A percentile compares a stretch with the other conserved stretches of the same genome.
phyloP scores from a whole-genome alignment of 1,140 invertebrate species.

The Euborellia annulipes region DNA sequence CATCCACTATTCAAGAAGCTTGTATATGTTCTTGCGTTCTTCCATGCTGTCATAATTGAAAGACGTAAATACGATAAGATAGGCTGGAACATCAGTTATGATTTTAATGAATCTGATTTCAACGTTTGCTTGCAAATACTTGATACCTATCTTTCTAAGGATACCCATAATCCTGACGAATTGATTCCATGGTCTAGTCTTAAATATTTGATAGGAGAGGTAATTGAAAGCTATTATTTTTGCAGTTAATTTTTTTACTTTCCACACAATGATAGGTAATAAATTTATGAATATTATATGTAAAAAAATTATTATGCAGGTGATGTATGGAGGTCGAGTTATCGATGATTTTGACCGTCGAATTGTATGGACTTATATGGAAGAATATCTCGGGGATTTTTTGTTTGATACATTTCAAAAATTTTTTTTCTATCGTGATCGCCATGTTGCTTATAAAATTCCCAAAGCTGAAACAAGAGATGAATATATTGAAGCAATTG shows the following conservation, averaged over 20 bases:
- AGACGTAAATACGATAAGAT: slow-evolving; percentile 82
- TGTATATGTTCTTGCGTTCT: slow-evolving; percentile 74
- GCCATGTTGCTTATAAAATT: slow-evolving; percentile 58
- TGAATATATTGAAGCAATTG: slow-evolving; percentile 53
- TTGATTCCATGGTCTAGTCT: slow-evolving; percentile 72
- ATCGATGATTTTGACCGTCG: slow-evolving; percentile 79
- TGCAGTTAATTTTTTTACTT: slow-evolving; percentile 1
- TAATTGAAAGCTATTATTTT: slow-evolving; percentile 22
- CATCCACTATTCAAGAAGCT: slow-evolving; percentile 60
- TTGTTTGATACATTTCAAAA: slow-evolving; percentile 76
- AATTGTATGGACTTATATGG: slow-evolving; percentile 72
- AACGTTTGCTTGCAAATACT: slow-evolving; percentile 69
- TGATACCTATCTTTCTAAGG: slow-evolving; percentile 63
- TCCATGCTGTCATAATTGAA: slow-evolving; percentile 80
- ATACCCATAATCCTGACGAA: slow-evolving; percentile 36
- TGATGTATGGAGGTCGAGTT: slow-evolving; percentile 84
- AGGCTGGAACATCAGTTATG: slow-evolving; percentile 84
- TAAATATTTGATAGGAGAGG: slow-evolving; percentile 82
- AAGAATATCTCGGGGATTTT: slow-evolving; percentile 88
- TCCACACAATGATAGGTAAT: not conserved
- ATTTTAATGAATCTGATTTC: slow-evolving; percentile 87
- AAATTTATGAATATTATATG: not conserved
- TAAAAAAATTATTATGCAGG: slow-evolving; percentile 29
- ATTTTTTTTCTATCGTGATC: slow-evolving; percentile 72
- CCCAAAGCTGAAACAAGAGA: slow-evolving; percentile 50